Base-by-base conservation (phyloP, 2,797 vertebrate genomes). In the Anguilla anguilla region DNA sequence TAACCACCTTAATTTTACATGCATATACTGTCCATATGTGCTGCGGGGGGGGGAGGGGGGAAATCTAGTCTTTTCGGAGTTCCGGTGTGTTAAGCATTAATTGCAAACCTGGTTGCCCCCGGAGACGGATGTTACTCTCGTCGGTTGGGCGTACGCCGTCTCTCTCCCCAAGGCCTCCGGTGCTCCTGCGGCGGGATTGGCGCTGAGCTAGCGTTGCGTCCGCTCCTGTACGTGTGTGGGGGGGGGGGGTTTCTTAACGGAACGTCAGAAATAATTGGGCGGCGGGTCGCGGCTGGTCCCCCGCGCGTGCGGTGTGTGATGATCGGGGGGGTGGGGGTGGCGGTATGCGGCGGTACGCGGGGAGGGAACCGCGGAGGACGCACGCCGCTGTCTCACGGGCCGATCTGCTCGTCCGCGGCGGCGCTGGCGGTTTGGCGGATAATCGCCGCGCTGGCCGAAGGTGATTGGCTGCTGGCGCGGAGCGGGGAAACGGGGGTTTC, bases 31-130 rank as follows among this genome's bases (percentile, higher is more conserved):
- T 67, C 61, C 4, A 22, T 67, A 67, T n/a, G 17, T 2, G 82
- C 82, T 31, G 82, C 11, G 82, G 55, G 31, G n/a, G 17, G 49
- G 31, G 31, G 31, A 31, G 31, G 31, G 31, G 31, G 31, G 0
- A 31, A 83, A 13, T 57, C 10, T 57, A 31, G 82, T 83, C 82
- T 83, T 83, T 31, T 49, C 28, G 28, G 49, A n/a, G 51, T 83
- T 25, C 82, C 53, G 17, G 51, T 57, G 10, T 55, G 57, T 83
- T 83, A 55, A 31, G 82, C 57, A 83, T 83, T 83, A 83, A 83
- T 53, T 28, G 49, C 81, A 51, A 43, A 53, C 49, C 53, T 83
- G 25, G 25, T 83, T 28, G 46, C 81, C 81, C 49, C 0, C 2
- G 46, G 81, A 28, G 81, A 53, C 39, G 46, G 46, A 83, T 83